Conservation (phyloP, 2,888 invertebrate species). For the Agrenia bidenticulata region DNA sequence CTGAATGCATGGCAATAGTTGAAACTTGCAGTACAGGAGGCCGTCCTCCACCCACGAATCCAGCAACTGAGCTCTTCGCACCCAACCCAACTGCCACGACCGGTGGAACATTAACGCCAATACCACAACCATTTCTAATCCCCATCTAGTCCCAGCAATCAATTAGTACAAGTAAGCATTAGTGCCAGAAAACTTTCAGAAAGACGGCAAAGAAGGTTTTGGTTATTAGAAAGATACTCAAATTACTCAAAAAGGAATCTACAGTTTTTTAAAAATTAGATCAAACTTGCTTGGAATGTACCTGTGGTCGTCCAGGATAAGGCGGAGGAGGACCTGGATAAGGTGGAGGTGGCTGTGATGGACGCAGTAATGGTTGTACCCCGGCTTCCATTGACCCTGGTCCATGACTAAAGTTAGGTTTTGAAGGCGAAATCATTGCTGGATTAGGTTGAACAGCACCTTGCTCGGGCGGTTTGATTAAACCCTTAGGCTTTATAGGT, state of each 20-base stretch:
- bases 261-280: background rate
- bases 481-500: background rate
- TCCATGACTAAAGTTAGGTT: constrained; percentile 48
- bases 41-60: constrained; percentile 53
- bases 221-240: constrained; percentile 2
- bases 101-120: constrained; percentile 42
- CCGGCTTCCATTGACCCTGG: constrained; percentile 54
- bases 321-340: constrained; percentile 71
- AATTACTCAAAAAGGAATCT: background rate
- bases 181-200: constrained; percentile 8
- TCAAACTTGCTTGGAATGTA: constrained; percentile 46
- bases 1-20: constrained; percentile 47
- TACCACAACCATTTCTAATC: constrained; percentile 53
- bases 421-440: constrained; percentile 23
- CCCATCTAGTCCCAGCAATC: constrained; percentile 47
- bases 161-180: constrained; percentile 15
- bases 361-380: constrained; percentile 61
- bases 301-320: constrained; percentile 62
- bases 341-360: constrained; percentile 72
- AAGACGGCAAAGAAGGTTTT: background rate
- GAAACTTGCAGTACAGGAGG: constrained; percentile 54
- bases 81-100: constrained; percentile 47
- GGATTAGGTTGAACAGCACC: background rate
- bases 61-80: constrained; percentile 45
- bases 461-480: background rate